Evolutionary conservation across 2,888 invertebrate species (phyloP).

Genomic region (Synergus itoensis): DNA sequence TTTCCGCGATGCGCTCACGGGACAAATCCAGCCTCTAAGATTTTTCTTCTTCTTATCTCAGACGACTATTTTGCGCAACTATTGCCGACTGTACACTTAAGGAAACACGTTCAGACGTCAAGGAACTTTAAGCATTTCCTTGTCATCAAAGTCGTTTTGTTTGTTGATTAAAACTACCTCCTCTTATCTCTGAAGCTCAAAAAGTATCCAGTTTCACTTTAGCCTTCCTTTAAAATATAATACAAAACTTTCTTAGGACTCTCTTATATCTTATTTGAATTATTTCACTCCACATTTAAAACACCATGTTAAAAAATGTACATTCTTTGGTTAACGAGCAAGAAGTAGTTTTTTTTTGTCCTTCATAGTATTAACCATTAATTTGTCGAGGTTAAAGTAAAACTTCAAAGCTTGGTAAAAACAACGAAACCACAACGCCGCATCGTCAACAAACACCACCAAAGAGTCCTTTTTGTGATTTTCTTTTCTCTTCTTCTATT

Average conservation of each 20-base stretch:
- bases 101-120: neutral
- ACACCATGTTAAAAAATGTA: neutral
- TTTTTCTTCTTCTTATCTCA: neutral
- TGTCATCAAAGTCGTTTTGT: neutral
- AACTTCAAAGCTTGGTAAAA: neutral
- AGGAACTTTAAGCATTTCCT: neutral
- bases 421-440: constrained; percentile 3
- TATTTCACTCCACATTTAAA: neutral
- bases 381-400: constrained; percentile 4
- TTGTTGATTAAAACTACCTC: neutral
- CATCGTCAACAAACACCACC: neutral
- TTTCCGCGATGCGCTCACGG: constrained; percentile 12
- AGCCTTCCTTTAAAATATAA: too few relatives aligned
- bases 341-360: neutral
- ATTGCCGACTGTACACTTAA: too few relatives aligned
- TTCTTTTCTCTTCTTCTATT: neutral
- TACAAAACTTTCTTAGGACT: too few relatives aligned
- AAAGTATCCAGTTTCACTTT: too few relatives aligned
- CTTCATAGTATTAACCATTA: neutral
- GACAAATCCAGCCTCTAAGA: neutral
- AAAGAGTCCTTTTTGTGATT: neutral
- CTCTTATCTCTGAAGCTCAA: too few relatives aligned
- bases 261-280: neutral
- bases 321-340: neutral
- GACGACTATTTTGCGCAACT: neutral